Conservation (phyloP, 92 coral and sea anemone species). For the Montipora capitata region DNA sequence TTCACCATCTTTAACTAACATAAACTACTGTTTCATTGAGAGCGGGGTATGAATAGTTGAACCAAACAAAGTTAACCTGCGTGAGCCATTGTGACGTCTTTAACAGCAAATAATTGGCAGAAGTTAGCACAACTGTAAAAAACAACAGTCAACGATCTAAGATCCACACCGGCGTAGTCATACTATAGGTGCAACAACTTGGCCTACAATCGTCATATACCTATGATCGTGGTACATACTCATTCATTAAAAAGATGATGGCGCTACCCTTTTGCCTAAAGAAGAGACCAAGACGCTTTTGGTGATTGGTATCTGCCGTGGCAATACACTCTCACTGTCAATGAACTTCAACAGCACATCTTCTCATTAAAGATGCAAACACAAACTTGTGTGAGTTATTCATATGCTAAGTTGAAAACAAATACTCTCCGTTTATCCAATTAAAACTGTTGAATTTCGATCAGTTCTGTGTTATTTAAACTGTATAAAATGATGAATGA, state of each 20-base stretch:
- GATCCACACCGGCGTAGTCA: no score
- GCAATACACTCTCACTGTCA: conserved; percentile 3
- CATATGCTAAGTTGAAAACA: conserved; percentile 43
- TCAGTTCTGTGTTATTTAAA: background rate
- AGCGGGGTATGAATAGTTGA: background rate
- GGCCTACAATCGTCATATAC: no score
- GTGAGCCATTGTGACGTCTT: background rate
- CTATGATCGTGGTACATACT: no score
- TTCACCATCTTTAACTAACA: background rate
- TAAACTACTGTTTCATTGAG: background rate
- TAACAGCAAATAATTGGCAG: conserved; percentile 13
- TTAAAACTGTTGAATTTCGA: no score
- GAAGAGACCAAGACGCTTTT: background rate
- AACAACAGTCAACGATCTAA: background rate
- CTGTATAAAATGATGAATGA: background rate
- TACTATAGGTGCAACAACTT: no score
- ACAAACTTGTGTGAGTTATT: conserved; percentile 20
- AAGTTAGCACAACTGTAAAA: background rate
- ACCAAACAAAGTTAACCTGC: background rate
- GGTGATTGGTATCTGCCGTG: background rate
- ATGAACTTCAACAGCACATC: no score
- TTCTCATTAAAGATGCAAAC: conserved; percentile 29
- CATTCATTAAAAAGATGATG: no score
- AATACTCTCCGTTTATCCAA: conserved; percentile 33
- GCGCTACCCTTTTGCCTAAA: background rate